A percentile compares a stretch with the other conserved stretches of the same genome.
Evolutionary conservation across 2,113 vertebrate species (phyloP).

Genomic region (Thermophis baileyi): DNA sequence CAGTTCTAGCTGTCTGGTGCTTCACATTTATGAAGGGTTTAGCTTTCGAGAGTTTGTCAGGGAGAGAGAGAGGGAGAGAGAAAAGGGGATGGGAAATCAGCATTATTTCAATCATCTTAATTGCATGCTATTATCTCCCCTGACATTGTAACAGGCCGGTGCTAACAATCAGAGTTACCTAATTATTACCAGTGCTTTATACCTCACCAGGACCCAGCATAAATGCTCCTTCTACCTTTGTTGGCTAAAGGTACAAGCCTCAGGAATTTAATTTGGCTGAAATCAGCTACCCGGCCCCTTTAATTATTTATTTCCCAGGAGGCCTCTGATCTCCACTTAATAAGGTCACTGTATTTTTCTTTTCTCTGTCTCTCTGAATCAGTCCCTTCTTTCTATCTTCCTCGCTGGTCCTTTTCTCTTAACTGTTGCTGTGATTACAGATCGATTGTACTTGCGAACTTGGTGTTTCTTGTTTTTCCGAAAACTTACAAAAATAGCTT

Average conservation of each 20-base stretch:
- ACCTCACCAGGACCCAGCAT: background rate
- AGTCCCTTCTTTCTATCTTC: background rate
- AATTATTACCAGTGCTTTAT: background rate
- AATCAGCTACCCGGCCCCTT: constrained; percentile 19
- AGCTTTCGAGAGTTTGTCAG: constrained; percentile 9
- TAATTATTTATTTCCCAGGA: background rate
- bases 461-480: background rate
- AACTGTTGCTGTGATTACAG: background rate
- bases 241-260: constrained; percentile 34
- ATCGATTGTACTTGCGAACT: background rate
- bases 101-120: constrained; percentile 1
- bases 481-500: background rate
- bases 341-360: background rate
- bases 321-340: constrained; percentile 12
- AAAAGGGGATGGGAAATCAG: too few relatives aligned
- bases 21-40: background rate
- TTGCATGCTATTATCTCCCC: background rate
- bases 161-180: background rate
- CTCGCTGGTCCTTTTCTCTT: background rate
- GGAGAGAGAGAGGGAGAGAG: too few relatives aligned
- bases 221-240: background rate
- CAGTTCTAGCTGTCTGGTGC: background rate
- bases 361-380: accelerated
- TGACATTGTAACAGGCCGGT: background rate
- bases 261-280: background rate